Conservation (phyloP, 2,113 vertebrate species). For the Nycticryphes semicollaris region DNA sequence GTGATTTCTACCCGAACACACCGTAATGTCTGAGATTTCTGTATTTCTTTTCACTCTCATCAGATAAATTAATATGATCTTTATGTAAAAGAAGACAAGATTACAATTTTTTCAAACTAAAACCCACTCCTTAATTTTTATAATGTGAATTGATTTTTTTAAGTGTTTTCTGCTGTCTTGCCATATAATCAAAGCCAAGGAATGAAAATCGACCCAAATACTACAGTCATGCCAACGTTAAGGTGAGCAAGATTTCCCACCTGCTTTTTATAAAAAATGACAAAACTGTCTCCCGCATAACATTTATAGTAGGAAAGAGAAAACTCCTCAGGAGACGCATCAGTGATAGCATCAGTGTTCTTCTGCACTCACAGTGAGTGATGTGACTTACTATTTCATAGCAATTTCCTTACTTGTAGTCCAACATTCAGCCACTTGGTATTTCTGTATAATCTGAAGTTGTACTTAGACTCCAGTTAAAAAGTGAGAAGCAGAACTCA, state of each 20-base stretch:
- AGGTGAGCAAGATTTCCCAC: neutral
- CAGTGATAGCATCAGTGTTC: neutral
- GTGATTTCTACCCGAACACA: neutral
- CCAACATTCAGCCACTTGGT: neutral
- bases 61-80: neutral
- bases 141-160: neutral
- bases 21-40: neutral
- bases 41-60: neutral
- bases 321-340: neutral
- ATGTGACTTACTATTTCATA: neutral
- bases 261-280: neutral
- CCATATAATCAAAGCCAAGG: neutral
- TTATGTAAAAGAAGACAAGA: neutral
- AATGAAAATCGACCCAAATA: neutral
- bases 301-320: neutral
- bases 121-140: neutral
- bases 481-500: neutral
- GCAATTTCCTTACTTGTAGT: neutral
- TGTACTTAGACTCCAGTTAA: neutral
- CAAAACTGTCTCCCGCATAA: neutral
- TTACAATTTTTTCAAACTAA: neutral
- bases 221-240: neutral
- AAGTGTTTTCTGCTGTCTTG: neutral
- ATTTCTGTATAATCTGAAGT: neutral
- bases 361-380: neutral